Evolutionary conservation across 1,140 invertebrate species (phyloP), one percentile per base, ranked within the genome.

Genomic region (Bombus affinis): DNA sequence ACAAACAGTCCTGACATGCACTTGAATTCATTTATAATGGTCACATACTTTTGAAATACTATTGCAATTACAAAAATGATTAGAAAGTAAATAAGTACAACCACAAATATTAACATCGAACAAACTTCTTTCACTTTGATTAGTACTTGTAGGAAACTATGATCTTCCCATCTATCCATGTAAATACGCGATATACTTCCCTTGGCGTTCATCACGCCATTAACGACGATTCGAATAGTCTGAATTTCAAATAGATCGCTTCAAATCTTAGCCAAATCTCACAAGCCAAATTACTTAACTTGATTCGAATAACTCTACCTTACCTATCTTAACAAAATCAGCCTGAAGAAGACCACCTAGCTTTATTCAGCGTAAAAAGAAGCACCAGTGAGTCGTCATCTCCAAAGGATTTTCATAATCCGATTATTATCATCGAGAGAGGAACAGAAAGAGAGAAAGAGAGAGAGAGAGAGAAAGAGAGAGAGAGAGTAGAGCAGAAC

Each of bases 371-470:
- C 6, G 13, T 32, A n/a, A 25, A 44, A 70, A 39, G 70, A 28
- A 25, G 15, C 32, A 65, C 44, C 37, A 84, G 25, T 53, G 25
- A 25, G 47, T 78, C 66, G 25, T 18, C 32, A 84, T 84, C 76
- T 70, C 15, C 12, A 12, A 35, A n/a, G 28, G 44, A 83, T 79
- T 66, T 79, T 39, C 37, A 25, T 84, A 84, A 84, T 79, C 83
- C 47, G 83, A 72, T 79, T 59, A 84, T 80, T 76, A 84, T 53
- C 47, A 53, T 18, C 47, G 6, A 53, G 18, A 22, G 18, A 18
- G 18, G 47, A 25, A 44, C 3, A 6, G 44, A 15, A 13, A 15
- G 44, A 18, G 13, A 44, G 0, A 15, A 12, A 35, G 35, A 35
- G 35, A 35, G 1, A 35, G 35, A 42, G 42, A 42, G 10, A 42